These are phyloP conservation scores for Cyanoramphus novaezelandiae DNA, from an alignment of 2,113 vertebrate genomes.

Conservation along the genomic window DNA sequence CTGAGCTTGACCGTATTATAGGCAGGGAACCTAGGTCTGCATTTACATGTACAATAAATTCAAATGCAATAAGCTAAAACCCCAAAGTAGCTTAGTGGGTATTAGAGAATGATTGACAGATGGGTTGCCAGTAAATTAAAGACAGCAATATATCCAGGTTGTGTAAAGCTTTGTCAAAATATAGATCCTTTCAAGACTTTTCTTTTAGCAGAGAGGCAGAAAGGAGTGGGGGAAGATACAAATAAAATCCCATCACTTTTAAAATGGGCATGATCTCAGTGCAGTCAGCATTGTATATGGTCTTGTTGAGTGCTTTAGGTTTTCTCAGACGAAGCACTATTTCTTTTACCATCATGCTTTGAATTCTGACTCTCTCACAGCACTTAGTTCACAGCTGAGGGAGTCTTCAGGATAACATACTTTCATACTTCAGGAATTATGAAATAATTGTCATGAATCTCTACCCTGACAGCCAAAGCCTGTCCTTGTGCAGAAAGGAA, in stretches of 20 bases:
- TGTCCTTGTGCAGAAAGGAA: neutral
- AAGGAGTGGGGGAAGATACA: neutral
- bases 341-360: conserved; percentile 31
- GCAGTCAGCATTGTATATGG: neutral
- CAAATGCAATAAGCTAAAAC: neutral
- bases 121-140: neutral
- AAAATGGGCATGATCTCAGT: neutral
- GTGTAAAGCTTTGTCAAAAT: neutral
- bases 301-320: neutral
- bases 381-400: neutral
- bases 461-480: neutral
- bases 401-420: neutral
- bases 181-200: neutral
- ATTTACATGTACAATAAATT: neutral
- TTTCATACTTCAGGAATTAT: neutral
- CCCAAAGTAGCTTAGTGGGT: neutral
- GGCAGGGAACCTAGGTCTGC: neutral
- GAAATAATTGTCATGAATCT: neutral
- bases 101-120: neutral
- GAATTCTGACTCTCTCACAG: conserved; percentile 22
- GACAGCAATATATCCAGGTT: neutral
- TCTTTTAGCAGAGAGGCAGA: neutral
- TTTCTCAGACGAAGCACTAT: conserved; percentile 29
- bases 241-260: neutral
- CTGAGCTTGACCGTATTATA: neutral